A percentile compares a stretch with the other conserved stretches of the same genome.
Conservation (phyloP, 2,797 vertebrate genomes). For the Falco cherrug region DNA sequence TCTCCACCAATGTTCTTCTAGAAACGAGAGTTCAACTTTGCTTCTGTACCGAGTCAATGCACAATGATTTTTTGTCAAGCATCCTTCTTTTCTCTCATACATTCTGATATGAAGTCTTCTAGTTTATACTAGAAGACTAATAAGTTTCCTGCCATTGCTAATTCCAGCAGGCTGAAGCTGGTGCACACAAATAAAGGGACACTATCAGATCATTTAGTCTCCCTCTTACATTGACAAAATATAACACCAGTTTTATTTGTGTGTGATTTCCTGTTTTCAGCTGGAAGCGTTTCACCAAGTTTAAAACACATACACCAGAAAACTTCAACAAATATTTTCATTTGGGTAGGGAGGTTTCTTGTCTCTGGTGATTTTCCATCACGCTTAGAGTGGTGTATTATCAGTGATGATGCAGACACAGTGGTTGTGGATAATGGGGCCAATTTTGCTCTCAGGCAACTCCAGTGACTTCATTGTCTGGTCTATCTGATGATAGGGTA, state of each 20-base stretch:
- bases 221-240: background rate
- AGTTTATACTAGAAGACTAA: background rate
- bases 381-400: background rate
- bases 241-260: background rate
- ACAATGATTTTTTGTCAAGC: background rate
- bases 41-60: background rate
- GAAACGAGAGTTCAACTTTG: background rate
- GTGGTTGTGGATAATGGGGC: slow-evolving; percentile 52
- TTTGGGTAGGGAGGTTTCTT: slow-evolving; percentile 16
- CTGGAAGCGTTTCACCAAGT: slow-evolving; percentile 23
- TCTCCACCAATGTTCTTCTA: background rate
- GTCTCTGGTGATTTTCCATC: slow-evolving; percentile 63
- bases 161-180: background rate
- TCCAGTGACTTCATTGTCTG: slow-evolving; percentile 69
- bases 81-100: background rate
- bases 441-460: slow-evolving; percentile 65
- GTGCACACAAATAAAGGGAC: background rate
- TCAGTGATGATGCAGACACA: slow-evolving; percentile 40
- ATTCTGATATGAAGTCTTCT: background rate
- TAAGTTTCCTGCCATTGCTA: background rate
- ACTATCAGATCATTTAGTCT: background rate
- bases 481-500: slow-evolving; percentile 68
- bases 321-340: slow-evolving; percentile 41
- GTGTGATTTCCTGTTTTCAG: slow-evolving; percentile 49
- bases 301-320: background rate